Evolutionary conservation across 37 sponge, comb jelly and placozoan genomes (phyloP), one percentile per base, ranked within the genome.

Genomic region (Diacarnus erythraeanus): DNA sequence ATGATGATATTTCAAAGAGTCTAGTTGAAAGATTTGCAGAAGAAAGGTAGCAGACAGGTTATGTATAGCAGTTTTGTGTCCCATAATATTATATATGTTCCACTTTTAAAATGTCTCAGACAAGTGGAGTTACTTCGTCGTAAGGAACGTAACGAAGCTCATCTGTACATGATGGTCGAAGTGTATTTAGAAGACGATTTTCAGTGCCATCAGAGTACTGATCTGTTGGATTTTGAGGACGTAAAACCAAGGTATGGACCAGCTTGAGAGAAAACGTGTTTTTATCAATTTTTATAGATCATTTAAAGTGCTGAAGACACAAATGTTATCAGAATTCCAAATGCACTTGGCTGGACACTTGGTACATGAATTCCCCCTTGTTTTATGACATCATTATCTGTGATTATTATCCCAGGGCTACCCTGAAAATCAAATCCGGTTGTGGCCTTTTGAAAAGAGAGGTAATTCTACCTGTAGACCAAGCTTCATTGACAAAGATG

Each of bases 91-190:
- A 26, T 20, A 63, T 20, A 5, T 69, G 70, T 69, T 69, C 39
- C 40, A 21, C 42, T 18, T 75, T 67, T 36, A 57, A 1, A 35
- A 6, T 41, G 6, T 33, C 63, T 1, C 72, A 93, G 92, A 64
- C 71, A 63, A 2, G 21, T 61, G n/a, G 96, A 95, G 59, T 59
- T 72, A 27, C 80, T 73, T 78, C 80, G 86, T 30, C 84, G 99
- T 21, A 98, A 98, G 86, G 99, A 98, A 72, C 85, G 92, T 41
- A 91, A 77, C 44, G 99, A 98, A 70, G 96, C 96, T 73, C 99
- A 96, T 44, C 77, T 95, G 34, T 98, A 93, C 82, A 56, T 98
- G 71, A 66, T 75, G 30, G 90, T 98, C 6, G 96, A 98, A 54
- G 75, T 88, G 20, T 91, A 88, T 72, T 78, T 38, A 12, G 87